Percentiles rank a stretch among this genome's conserved stretches.
Evolutionary conservation across 2,888 invertebrate species (phyloP).

Genomic region (Trisateles emortualis): DNA sequence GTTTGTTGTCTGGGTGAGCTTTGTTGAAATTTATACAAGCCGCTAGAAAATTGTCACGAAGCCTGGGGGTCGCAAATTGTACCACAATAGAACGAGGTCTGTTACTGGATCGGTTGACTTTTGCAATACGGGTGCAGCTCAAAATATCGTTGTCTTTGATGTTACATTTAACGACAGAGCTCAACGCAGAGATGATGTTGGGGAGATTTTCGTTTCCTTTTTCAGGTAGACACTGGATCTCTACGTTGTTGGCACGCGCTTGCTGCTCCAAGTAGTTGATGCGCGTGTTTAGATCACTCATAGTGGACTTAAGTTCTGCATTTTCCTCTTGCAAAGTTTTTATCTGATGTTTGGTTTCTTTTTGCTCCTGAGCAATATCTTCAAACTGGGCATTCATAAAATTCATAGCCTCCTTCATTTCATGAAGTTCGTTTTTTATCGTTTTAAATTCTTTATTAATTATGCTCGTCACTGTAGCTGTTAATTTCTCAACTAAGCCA

Average conservation of each 20-base stretch:
- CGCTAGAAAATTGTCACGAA: neutral
- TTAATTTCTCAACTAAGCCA: too few species aligned
- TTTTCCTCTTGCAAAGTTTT: neutral
- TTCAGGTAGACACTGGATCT: too few species aligned
- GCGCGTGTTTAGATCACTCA: neutral
- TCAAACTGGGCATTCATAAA: too few species aligned
- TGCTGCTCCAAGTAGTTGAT: constrained; percentile 10
- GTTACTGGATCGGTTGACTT: neutral
- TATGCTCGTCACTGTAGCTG: too few species aligned
- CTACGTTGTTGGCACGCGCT: constrained; percentile 6
- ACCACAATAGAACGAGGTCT: constrained; percentile 8
- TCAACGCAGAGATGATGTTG: constrained; percentile 1
- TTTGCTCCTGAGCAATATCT: too few species aligned
- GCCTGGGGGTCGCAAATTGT: constrained; percentile 4
- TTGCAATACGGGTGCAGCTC: constrained; percentile 11
- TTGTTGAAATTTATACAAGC: too few species aligned
- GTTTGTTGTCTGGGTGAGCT: too few species aligned
- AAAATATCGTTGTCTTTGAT: constrained; percentile 5
- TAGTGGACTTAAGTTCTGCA: neutral
- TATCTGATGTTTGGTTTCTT: neutral
- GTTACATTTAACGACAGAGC: constrained; percentile 3
- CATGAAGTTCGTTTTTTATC: neutral
- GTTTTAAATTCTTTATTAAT: constrained; percentile 4
- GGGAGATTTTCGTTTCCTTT: constrained; percentile 9
- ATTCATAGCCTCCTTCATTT: neutral